Evolutionary conservation across 2,797 vertebrate species (phyloP).

Genomic region (Scomberomorus guttatus): DNA sequence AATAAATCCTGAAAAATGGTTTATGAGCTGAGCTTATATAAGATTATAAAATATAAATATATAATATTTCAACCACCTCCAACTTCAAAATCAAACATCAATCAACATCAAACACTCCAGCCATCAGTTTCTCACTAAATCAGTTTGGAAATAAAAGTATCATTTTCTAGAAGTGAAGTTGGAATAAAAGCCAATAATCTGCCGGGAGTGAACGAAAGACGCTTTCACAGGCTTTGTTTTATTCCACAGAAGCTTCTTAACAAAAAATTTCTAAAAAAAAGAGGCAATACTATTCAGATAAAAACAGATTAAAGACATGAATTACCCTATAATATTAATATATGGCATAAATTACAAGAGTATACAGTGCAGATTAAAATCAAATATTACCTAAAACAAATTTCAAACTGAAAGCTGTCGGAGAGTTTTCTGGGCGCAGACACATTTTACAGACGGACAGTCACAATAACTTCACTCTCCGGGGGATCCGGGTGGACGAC

Average conservation of each 20-base stretch:
- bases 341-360: neutral
- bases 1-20: neutral
- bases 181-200: constrained; percentile 13
- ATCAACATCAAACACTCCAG: constrained; percentile 13
- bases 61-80: constrained; percentile 25
- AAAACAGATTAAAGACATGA: neutral
- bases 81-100: neutral
- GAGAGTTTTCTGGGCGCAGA: constrained; percentile 13
- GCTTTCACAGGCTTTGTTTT: neutral
- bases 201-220: neutral
- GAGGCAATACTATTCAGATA: neutral
- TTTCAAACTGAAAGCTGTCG: neutral
- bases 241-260: neutral
- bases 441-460: constrained; percentile 38
- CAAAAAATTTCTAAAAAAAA: no score
- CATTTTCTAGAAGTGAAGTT: constrained; percentile 13
- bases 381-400: neutral
- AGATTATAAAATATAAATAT: neutral
- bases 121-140: constrained; percentile 20
- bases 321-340: neutral
- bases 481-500: constrained; percentile 57
- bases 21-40: neutral
- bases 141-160: constrained; percentile 28
- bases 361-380: neutral
- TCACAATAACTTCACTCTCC: constrained; percentile 36